phyloP scores from a whole-genome alignment of 2,113 vertebrate species.

The Colius striatus region DNA sequence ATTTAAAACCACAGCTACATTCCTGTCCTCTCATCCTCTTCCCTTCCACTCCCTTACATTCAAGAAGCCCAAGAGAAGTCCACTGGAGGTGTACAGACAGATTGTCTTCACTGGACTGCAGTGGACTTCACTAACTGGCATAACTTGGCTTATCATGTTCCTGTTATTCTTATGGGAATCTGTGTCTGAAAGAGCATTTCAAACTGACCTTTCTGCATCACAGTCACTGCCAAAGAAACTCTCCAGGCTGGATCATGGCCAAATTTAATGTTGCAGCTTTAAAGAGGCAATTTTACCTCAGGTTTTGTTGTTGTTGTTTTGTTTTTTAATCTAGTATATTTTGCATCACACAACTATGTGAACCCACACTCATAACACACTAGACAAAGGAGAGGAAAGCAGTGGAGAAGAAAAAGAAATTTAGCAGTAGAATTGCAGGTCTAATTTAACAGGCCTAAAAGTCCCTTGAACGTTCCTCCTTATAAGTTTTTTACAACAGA shows the following conservation, averaged over 20 bases:
- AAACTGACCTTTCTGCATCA: constrained; percentile 21
- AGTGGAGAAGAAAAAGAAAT: background rate
- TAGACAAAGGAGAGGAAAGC: background rate
- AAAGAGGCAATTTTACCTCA: background rate
- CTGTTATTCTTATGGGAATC: background rate
- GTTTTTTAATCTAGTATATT: background rate
- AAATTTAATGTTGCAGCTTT: constrained; percentile 10
- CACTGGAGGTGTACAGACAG: background rate
- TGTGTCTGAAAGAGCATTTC: constrained; percentile 17
- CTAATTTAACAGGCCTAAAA: background rate
- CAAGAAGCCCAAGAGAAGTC: background rate
- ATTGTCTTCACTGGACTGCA: background rate
- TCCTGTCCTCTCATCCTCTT: background rate
- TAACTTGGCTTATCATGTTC: constrained; percentile 13
- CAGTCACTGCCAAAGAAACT: constrained; percentile 12
- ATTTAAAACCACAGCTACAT: background rate
- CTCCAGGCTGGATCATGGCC: background rate
- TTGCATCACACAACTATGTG: background rate
- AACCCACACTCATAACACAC: background rate
- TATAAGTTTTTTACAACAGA: background rate
- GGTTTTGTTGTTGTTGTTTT: background rate
- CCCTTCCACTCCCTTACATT: background rate
- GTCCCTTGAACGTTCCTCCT: background rate
- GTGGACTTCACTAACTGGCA: background rate
- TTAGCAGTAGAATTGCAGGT: background rate